phyloP scores from a whole-genome alignment of 2,113 vertebrate species.

The Gopherus evgoodei region DNA sequence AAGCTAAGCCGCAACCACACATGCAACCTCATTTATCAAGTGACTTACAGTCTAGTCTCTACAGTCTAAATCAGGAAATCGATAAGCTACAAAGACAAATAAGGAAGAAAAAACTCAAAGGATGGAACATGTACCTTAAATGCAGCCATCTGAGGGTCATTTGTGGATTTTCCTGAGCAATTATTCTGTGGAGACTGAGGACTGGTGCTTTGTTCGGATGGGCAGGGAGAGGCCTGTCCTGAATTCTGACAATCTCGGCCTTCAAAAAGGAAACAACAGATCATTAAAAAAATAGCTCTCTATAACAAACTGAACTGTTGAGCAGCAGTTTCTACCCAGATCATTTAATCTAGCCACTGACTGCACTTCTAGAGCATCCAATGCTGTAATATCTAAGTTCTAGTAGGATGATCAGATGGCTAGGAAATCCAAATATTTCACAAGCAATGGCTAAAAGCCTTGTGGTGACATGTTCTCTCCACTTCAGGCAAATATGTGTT shows the following conservation, averaged over 20 bases:
- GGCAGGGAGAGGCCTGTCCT: slow-evolving; percentile 87
- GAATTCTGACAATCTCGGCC: slow-evolving; percentile 84
- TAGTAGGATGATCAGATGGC: neutral
- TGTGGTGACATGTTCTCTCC: accelerated
- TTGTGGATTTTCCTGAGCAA: slow-evolving; percentile 83
- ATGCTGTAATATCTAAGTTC: neutral
- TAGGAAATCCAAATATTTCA: neutral
- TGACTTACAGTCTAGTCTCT: neutral
- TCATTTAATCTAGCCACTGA: neutral
- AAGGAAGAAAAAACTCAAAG: neutral
- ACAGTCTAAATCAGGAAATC: neutral
- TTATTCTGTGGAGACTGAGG: slow-evolving; percentile 90
- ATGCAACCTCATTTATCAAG: neutral
- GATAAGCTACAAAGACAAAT: neutral
- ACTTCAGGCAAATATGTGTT: neutral
- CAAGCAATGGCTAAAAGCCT: neutral
- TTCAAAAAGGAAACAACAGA: slow-evolving; percentile 58
- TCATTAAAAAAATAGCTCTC: neutral
- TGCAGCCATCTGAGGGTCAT: slow-evolving; percentile 80
- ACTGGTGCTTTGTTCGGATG: slow-evolving; percentile 89
- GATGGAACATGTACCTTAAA: slow-evolving; percentile 73
- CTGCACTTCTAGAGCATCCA: neutral
- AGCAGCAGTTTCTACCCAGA: neutral
- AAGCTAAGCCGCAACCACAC: neutral
- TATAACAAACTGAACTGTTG: neutral